phyloP scores from a whole-genome alignment of 23 tunicate species.

The Corella eumyota region DNA sequence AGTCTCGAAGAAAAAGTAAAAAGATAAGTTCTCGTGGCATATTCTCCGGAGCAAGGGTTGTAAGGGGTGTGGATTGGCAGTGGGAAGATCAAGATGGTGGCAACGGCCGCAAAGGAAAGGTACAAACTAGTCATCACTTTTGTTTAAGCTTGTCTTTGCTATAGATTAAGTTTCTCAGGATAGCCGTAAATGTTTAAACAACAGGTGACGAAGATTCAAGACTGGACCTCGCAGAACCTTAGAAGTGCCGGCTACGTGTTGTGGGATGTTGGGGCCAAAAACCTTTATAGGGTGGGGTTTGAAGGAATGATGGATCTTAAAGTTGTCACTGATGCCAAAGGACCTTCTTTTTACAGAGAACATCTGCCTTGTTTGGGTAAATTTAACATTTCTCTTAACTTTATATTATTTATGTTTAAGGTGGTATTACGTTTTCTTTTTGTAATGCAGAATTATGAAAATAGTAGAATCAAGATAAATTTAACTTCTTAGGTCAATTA shows the following conservation, averaged over 20 bases:
- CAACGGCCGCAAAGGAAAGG: slow-evolving; percentile 94
- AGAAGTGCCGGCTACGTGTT: slow-evolving; percentile 92
- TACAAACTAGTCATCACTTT: slow-evolving; percentile 5
- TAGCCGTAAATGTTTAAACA: background rate
- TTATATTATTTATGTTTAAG: background rate
- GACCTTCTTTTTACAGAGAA: slow-evolving; percentile 95
- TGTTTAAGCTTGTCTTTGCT: no score
- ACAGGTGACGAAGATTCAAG: slow-evolving; percentile 86
- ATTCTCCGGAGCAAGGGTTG: slow-evolving; percentile 92
- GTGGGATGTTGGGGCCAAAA: slow-evolving; percentile 99
- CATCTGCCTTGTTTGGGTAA: slow-evolving; percentile 94
- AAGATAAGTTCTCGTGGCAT: slow-evolving; percentile 88
- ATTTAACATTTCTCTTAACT: background rate
- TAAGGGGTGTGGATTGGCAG: slow-evolving; percentile 97
- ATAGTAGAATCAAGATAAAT: no score
- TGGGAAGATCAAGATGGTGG: slow-evolving; percentile 99
- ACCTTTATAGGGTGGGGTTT: slow-evolving; percentile 83
- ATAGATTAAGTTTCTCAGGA: background rate
- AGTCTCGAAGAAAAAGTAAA: slow-evolving; percentile 93
- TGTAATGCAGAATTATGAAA: no score
- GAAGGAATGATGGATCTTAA: slow-evolving; percentile 98
- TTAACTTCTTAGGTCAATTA: slow-evolving; percentile 41
- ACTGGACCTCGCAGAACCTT: slow-evolving; percentile 90
- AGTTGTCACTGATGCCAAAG: slow-evolving; percentile 95
- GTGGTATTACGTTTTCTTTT: background rate